A percentile compares a stretch with the other conserved stretches of the same genome.
Conservation (phyloP, 2,888 invertebrate species). For the Cenopis cana region DNA sequence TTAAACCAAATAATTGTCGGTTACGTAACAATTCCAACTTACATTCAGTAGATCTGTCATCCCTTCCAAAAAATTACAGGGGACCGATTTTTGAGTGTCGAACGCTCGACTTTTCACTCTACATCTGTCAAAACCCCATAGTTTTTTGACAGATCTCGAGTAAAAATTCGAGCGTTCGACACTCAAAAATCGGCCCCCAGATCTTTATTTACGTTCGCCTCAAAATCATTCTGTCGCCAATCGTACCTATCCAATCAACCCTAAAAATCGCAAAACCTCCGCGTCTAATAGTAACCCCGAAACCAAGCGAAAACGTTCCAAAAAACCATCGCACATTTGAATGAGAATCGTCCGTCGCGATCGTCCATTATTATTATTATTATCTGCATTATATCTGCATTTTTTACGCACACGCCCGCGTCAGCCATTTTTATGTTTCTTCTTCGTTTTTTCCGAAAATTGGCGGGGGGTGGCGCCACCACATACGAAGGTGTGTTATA, state of each 20-base stretch:
- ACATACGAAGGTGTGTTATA: constrained; percentile 60
- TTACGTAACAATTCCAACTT: too few species aligned
- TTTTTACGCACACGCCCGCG: constrained; percentile 78
- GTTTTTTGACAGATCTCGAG: too few species aligned
- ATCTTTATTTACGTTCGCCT: too few species aligned
- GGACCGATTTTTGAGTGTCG: too few species aligned
- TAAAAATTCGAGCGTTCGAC: too few species aligned
- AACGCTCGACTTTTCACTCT: too few species aligned
- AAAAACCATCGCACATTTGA: constrained; percentile 78
- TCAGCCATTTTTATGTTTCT: constrained; percentile 80
- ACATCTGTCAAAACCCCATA: too few species aligned
- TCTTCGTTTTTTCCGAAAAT: constrained; percentile 78
- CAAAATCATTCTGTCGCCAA: neutral
- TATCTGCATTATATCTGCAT: constrained; percentile 84
- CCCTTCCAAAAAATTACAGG: too few species aligned
- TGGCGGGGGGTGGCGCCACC: constrained; percentile 69
- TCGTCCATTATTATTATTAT: constrained; percentile 85
- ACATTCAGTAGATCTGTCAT: too few species aligned
- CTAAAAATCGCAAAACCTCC: constrained; percentile 66
- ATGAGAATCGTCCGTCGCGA: constrained; percentile 82
- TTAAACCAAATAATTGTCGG: too few species aligned
- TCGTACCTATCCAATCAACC: constrained; percentile 1
- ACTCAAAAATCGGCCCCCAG: too few species aligned
- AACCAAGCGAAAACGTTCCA: constrained; percentile 77
- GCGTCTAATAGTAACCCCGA: constrained; percentile 82